Base-by-base conservation (phyloP, 2,113 vertebrate genomes). In the Percina caprodes region DNA sequence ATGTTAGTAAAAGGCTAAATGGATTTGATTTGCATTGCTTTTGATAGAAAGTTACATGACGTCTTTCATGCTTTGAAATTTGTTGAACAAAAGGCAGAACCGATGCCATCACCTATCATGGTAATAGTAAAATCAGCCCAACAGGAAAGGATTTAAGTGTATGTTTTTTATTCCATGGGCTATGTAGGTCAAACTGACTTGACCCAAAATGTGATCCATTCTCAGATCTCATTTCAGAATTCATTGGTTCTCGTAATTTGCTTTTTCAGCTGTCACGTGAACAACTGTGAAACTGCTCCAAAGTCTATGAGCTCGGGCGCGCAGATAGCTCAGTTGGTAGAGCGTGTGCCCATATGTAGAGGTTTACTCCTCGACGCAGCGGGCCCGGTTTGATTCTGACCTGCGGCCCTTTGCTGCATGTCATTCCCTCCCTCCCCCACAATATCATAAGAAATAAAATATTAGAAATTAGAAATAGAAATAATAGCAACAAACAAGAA, bases 21-120 rank as follows among this genome's bases (percentile, higher is more conserved):
- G 52, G 30, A 66, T 33, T 3, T 21, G 16, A 77, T 69, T 59
- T 59, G 54, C 24, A 52, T 59, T 42, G 6, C 7, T 49, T 70
- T 49, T 49, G 12, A 4, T 51, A 42, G 10, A 49, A 35, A 26
- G 16, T 63, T 39, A 8, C 19, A 18, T 42, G 60, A 83, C 46
- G 67, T 72, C 71, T 65, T 60, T 23, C 23, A 52, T 45, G 33
- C 60, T 42, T 71, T 71, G 52, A 51, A 63, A 52, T 51, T 71
- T 33, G 19, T 46, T 23, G 33, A 71, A 42, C 11, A 69, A n/a
- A 55, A 68, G 26, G 16, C 69, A 62, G 5, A 77, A 49, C n/a
- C 48, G 39, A 19, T 42, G 14, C 54, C 8, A 15, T 45, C n/a
- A 62, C 16, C 67, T 23, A 15, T 69, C 11, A 30, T 4, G 26